Percentiles rank a stretch among this genome's conserved stretches.
Evolutionary conservation across 2,888 invertebrate species (phyloP).

Genomic region (Empis stercorea): DNA sequence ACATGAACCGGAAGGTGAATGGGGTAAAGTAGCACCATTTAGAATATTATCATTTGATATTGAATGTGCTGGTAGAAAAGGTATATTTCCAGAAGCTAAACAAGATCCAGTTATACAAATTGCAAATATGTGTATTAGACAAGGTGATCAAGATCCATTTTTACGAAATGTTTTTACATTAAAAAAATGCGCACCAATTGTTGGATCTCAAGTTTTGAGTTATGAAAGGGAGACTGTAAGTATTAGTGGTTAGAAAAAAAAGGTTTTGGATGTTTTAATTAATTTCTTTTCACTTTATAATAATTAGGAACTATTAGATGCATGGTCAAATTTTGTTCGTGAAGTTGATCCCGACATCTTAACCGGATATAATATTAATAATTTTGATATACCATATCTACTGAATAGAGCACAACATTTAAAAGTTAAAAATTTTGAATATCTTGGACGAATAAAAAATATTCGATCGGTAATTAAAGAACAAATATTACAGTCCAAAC

Average conservation of each 20-base stretch:
- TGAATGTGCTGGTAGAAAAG: conserved; percentile 97
- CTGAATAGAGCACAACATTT: conserved; percentile 85
- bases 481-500: conserved; percentile 84
- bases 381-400: conserved; percentile 96
- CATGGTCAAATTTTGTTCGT: conserved; percentile 90
- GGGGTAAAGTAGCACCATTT: conserved; percentile 92
- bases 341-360: conserved; percentile 94
- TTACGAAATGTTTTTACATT: conserved; percentile 91
- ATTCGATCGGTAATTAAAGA: conserved; percentile 75
- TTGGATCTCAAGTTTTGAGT: conserved; percentile 82
- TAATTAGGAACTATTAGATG: conserved; percentile 52
- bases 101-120: conserved; percentile 99
- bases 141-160: conserved; percentile 82
- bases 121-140: conserved; percentile 90
- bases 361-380: conserved; percentile 98
- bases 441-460: conserved; percentile 74
- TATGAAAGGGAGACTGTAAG: conserved; percentile 63
- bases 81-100: conserved; percentile 93
- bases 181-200: conserved; percentile 89
- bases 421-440: conserved; percentile 67
- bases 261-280: neutral
- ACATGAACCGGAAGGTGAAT: conserved; percentile 89
- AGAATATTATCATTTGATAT: conserved; percentile 97
- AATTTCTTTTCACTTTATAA: neutral
- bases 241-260: conserved; percentile 5